phyloP scores from a whole-genome alignment of 1,140 invertebrate genomes.

The Drosophila burlai region DNA sequence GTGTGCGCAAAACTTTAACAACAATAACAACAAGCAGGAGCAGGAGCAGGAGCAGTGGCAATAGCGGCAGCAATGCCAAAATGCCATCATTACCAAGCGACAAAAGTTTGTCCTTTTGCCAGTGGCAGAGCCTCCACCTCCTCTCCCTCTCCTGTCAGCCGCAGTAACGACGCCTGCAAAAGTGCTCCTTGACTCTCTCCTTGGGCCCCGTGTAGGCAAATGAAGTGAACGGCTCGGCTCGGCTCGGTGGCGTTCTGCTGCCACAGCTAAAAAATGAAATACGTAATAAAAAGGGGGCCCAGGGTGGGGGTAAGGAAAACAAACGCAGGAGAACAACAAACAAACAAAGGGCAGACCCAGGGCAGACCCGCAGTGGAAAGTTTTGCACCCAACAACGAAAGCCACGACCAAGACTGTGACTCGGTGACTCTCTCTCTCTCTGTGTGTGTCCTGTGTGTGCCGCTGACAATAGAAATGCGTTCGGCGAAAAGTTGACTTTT shows the following conservation, averaged over 20 bases:
- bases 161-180: slow-evolving; percentile 53
- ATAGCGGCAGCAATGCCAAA: slow-evolving; percentile 64
- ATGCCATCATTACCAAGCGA: slow-evolving; percentile 83
- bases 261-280: slow-evolving; percentile 58
- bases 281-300: slow-evolving; percentile 39
- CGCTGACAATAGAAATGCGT: slow-evolving; percentile 79
- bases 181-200: slow-evolving; percentile 63
- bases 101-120: slow-evolving; percentile 79
- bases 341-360: slow-evolving; percentile 65
- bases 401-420: slow-evolving; percentile 33
- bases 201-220: slow-evolving; percentile 71
- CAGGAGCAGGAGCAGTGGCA: neutral
- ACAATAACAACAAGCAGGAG: slow-evolving; percentile 49
- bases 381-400: slow-evolving; percentile 50
- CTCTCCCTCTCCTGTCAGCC: slow-evolving; percentile 22
- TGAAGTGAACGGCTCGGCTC: slow-evolving; percentile 68
- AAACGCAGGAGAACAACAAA: slow-evolving; percentile 48
- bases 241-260: slow-evolving; percentile 12
- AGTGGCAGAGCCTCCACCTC: slow-evolving; percentile 2
- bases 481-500: slow-evolving; percentile 68
- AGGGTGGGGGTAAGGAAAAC: slow-evolving; percentile 1
- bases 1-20: slow-evolving; percentile 75
- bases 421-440: neutral
- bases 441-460: slow-evolving; percentile 15
- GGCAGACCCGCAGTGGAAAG: slow-evolving; percentile 62